Evolutionary conservation across 2,113 vertebrate genomes (phyloP).

Genomic region (Spheniscus mendiculus): DNA sequence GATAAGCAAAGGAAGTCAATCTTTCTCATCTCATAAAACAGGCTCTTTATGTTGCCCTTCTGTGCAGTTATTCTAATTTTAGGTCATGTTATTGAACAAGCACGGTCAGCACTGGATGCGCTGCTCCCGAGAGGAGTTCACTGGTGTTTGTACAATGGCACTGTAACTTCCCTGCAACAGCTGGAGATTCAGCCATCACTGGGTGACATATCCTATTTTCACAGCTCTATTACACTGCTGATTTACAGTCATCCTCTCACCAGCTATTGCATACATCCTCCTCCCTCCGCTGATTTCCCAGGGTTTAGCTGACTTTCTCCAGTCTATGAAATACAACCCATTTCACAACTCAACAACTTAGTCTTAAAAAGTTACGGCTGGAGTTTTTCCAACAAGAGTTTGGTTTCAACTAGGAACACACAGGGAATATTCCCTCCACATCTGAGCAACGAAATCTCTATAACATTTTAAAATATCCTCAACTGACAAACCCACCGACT

Average conservation of each 20-base stretch:
- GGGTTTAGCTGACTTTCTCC: neutral
- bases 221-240: neutral
- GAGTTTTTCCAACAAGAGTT: neutral
- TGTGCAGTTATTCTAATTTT: neutral
- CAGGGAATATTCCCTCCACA: neutral
- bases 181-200: neutral
- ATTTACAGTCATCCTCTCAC: neutral
- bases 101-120: neutral
- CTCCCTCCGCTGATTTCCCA: neutral
- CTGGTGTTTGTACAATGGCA: rapidly evolving
- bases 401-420: neutral
- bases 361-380: neutral
- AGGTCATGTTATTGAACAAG: neutral
- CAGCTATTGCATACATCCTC: neutral
- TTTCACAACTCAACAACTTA: neutral
- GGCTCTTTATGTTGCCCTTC: neutral
- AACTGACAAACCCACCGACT: neutral
- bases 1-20: neutral
- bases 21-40: neutral
- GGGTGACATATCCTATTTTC: neutral
- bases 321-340: neutral
- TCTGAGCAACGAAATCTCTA: neutral
- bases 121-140: neutral
- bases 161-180: neutral
- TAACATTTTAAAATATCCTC: neutral